Percentiles rank a stretch among this genome's conserved stretches.
Evolutionary conservation across 2,888 invertebrate species (phyloP).

Genomic region (Hydropsyche betteni): DNA sequence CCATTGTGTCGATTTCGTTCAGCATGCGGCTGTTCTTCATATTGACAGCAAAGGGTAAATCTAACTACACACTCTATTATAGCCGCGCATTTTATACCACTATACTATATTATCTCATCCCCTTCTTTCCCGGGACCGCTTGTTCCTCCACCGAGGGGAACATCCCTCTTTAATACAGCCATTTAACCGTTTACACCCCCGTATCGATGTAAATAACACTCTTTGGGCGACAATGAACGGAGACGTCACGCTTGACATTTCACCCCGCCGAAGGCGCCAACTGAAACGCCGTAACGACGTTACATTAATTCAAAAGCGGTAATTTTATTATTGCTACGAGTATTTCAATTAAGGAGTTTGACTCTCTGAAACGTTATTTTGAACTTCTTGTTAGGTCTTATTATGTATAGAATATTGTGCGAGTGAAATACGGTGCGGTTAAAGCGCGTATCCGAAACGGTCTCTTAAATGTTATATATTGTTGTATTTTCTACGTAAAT

Average conservation of each 20-base stretch:
- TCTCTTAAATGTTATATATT: too few relatives aligned
- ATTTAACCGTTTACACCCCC: conserved; percentile 35
- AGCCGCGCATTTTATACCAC: background rate
- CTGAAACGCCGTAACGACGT: conserved; percentile 3
- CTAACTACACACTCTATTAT: background rate
- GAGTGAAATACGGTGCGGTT: background rate
- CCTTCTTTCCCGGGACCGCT: conserved; percentile 13
- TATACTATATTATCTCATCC: background rate
- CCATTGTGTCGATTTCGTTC: conserved; percentile 18
- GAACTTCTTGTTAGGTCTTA: too few relatives aligned
- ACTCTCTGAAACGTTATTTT: too few relatives aligned
- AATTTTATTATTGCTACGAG: conserved; percentile 1
- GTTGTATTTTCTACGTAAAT: too few relatives aligned
- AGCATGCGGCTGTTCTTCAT: conserved; percentile 27
- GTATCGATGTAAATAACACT: conserved; percentile 20
- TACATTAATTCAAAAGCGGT: conserved; percentile 2
- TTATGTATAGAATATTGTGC: too few relatives aligned
- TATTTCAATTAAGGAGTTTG: too few relatives aligned
- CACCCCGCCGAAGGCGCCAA: conserved; percentile 8
- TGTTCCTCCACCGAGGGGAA: conserved; percentile 7
- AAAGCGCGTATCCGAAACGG: background rate
- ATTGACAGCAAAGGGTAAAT: conserved; percentile 27
- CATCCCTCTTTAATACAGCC: conserved; percentile 35
- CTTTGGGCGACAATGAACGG: background rate
- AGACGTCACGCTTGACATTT: conserved; percentile 30